phyloP scores from a whole-genome alignment of 2,113 vertebrate genomes.

The Natator depressus region DNA sequence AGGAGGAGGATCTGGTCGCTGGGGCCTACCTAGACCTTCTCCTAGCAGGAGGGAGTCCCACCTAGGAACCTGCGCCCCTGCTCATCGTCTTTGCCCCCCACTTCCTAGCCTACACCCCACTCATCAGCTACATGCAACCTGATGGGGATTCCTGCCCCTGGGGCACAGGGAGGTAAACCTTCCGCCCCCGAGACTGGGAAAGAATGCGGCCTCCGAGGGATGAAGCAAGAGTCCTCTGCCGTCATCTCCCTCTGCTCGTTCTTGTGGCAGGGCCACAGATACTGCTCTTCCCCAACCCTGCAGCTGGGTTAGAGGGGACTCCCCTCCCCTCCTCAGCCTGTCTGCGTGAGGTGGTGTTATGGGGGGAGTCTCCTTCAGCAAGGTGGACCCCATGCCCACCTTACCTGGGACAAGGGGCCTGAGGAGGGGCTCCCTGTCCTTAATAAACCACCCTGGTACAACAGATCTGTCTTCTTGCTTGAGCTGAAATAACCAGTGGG shows the following conservation, averaged over 20 bases:
- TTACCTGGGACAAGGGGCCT: no score
- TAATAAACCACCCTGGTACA: no score
- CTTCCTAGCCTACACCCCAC: neutral
- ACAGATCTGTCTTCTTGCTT: neutral
- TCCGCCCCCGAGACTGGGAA: neutral
- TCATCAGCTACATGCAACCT: neutral
- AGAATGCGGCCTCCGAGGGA: no score
- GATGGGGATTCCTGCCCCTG: neutral
- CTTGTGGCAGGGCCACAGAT: no score
- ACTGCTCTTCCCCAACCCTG: neutral
- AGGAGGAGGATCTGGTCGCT: constrained; percentile 76
- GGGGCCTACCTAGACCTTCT: constrained; percentile 88
- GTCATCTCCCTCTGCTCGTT: no score
- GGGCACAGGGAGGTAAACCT: neutral
- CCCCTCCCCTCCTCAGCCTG: neutral
- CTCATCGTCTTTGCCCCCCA: no score
- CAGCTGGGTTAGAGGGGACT: neutral
- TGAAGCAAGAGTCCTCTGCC: no score
- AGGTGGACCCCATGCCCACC: no score
- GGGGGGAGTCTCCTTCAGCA: neutral
- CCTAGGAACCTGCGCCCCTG: neutral
- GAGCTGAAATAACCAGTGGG: neutral
- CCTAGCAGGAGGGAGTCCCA: constrained; percentile 1
- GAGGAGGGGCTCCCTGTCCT: no score
- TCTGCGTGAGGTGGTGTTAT: neutral